A percentile compares a stretch with the other conserved stretches of the same genome.
Conservation (phyloP, 2,888 invertebrate genomes). For the Apodemia duryi region DNA sequence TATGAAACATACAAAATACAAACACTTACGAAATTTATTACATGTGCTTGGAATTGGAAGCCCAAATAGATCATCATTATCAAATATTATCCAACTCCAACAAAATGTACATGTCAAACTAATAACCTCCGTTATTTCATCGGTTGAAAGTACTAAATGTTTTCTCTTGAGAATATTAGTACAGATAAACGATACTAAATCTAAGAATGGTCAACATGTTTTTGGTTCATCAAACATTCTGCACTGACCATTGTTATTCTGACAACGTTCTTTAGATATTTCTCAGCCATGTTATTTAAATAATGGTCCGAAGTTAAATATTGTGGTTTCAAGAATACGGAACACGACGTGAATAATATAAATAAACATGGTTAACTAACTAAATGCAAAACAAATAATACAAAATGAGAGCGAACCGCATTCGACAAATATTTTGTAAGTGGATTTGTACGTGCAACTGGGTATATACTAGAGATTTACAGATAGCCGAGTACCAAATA, state of each 20-base stretch:
- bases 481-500: too few relatives aligned
- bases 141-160: too few relatives aligned
- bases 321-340: constrained; percentile 3
- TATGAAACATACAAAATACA: too few relatives aligned
- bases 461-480: background rate
- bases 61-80: too few relatives aligned
- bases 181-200: too few relatives aligned
- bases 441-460: constrained; percentile 10
- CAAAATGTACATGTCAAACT: too few relatives aligned
- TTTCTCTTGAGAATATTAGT: too few relatives aligned
- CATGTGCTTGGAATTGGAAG: too few relatives aligned
- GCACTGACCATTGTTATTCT: background rate
- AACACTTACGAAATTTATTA: too few relatives aligned
- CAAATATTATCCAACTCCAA: too few relatives aligned
- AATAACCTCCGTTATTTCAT: too few relatives aligned
- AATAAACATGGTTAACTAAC: background rate
- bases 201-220: too few relatives aligned
- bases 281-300: background rate
- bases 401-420: background rate
- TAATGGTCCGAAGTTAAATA: background rate
- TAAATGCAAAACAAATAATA: background rate
- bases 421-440: constrained; percentile 8
- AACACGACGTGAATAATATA: constrained; percentile 10
- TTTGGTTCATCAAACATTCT: background rate
- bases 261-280: background rate